phyloP scores from a whole-genome alignment of 2,888 invertebrate genomes.

The Tipula vernalis region DNA sequence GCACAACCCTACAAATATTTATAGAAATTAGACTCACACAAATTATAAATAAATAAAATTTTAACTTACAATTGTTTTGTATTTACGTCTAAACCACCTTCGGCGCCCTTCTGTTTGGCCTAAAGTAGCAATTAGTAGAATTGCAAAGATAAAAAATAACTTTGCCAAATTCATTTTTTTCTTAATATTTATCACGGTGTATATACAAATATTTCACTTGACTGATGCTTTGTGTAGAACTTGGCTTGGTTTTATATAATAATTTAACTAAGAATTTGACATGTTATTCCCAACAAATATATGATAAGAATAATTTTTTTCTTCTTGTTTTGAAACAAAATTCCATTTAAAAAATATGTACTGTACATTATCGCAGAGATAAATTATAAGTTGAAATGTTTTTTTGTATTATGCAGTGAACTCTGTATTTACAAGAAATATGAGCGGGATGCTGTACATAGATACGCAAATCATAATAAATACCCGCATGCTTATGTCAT shows the following conservation, averaged over 20 bases:
- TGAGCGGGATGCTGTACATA: neutral
- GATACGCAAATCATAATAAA: neutral
- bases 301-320: neutral
- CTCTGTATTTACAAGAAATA: neutral
- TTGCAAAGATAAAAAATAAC: neutral
- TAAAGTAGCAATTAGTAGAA: neutral
- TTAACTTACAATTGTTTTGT: neutral
- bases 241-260: neutral
- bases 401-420: neutral
- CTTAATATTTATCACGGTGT: neutral
- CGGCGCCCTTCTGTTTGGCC: neutral
- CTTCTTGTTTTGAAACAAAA: neutral
- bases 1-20: neutral
- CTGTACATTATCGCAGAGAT: neutral
- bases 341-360: neutral
- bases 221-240: neutral
- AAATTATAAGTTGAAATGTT: neutral
- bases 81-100: neutral
- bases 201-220: neutral
- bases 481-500: neutral
- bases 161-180: neutral
- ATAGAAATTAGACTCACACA: neutral
- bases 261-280: neutral
- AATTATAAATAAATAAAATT: neutral
- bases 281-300: neutral